Evolutionary conservation across 2,113 vertebrate species (phyloP), one percentile per base, ranked within the genome.

Genomic region (Pluvianellus socialis): DNA sequence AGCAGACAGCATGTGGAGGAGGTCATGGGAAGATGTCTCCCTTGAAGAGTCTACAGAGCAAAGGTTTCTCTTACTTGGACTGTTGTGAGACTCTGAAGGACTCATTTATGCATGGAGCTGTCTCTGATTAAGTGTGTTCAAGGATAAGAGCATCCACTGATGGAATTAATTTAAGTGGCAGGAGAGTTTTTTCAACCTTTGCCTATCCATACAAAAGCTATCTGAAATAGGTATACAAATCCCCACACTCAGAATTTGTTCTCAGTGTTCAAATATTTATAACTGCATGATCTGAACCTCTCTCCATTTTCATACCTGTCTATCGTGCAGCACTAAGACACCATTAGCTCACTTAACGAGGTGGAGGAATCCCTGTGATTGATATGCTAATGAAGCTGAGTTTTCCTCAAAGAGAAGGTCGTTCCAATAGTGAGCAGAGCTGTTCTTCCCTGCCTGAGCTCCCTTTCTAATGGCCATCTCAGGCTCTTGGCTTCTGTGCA

Each of bases 371-470:
- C 74, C 86, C 92, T 74, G 71, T 8, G 18, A 94, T 58, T 86
- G 70, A 53, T 95, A 83, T 94, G 84, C 79, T 96, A 98, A 97
- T 85, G 84, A 96, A 93, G 91, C 73, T 47, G 63, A 93, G 72
- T 90, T 86, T 95, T 82, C 45, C 87, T 96, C 81, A 79, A 91
- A 97, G 77, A 97, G 94, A 96, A 96, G 95, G 95, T 97, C 74
- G 42, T 89, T 93, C 88, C 72, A 81, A 49, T 83, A 90, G 89
- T 40, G 49, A 96, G 86, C 71, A 80, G 86, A 90, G 66, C 81
- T 75, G 90, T 77, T 95, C 85, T 68, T 82, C 70, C 71, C 89
- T 76, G 74, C 56, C 92, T 80, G 82, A 90, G 81, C 91, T 97
- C 66, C 71, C 87, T 59, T 95, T 74, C 93, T 95, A 92, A 96